Percentiles rank a stretch among this genome's conserved stretches.
These are phyloP conservation scores for Trematomus bernacchii DNA, from an alignment of 2,797 vertebrate species.

Conservation along the genomic window DNA sequence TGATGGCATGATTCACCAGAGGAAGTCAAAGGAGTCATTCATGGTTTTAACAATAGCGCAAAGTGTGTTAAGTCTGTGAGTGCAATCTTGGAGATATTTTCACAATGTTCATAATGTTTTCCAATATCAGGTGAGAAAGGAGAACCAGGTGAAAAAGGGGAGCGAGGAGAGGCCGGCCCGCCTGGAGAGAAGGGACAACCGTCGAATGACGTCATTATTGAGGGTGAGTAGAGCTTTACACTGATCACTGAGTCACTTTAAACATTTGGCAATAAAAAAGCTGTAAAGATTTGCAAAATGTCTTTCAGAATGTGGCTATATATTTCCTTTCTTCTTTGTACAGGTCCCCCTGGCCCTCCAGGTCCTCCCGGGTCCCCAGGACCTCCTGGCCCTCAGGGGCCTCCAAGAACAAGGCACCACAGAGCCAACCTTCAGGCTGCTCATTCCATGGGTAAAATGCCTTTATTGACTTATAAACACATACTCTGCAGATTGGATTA, in stretches of 20 bases:
- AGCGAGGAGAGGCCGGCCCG: conserved; percentile 86
- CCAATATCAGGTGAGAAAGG: conserved; percentile 77
- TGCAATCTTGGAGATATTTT: background rate
- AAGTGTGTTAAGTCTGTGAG: conserved; percentile 8
- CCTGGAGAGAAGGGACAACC: conserved; percentile 88
- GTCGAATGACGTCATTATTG: conserved; percentile 87
- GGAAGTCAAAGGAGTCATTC: conserved; percentile 50
- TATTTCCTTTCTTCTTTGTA: conserved; percentile 7
- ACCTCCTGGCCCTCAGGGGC: conserved; percentile 88
- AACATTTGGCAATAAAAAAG: background rate
- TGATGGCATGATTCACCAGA: conserved; percentile 41
- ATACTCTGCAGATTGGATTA: background rate
- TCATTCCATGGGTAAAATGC: conserved; percentile 79
- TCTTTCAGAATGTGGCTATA: background rate
- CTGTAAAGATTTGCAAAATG: background rate
- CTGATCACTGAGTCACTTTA: background rate
- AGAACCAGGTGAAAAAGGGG: conserved; percentile 79
- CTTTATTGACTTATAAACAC: background rate
- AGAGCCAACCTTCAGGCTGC: conserved; percentile 81
- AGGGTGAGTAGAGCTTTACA: conserved; percentile 81
- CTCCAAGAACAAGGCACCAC: conserved; percentile 84
- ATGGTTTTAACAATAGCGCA: conserved; percentile 25
- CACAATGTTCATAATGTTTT: background rate
- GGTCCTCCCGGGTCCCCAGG: conserved; percentile 88
- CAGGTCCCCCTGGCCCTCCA: conserved; percentile 70